Percentiles rank a stretch among this genome's conserved stretches.
These are phyloP conservation scores for Hystrix cristata DNA, from an alignment of 2,113 vertebrate species.

Conservation along the genomic window DNA sequence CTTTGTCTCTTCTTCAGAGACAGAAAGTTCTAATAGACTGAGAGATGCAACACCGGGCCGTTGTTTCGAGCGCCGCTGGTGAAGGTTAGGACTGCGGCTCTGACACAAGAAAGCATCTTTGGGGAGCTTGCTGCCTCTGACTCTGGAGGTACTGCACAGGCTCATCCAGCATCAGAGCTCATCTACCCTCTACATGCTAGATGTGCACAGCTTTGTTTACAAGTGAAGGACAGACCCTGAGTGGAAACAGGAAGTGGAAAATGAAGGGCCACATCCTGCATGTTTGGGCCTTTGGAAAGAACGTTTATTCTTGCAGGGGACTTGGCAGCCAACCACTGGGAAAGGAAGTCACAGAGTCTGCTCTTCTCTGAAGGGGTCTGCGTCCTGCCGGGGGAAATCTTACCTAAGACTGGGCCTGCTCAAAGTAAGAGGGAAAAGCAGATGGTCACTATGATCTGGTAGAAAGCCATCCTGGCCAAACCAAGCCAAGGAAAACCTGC, in stretches of 20 bases:
- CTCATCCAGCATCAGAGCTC: background rate
- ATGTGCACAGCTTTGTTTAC: constrained; percentile 32
- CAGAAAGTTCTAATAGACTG: background rate
- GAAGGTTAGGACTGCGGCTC: background rate
- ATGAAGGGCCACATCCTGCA: constrained; percentile 56
- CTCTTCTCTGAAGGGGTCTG: background rate
- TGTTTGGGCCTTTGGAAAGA: constrained; percentile 45
- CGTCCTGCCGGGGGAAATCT: background rate
- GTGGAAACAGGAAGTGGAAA: constrained; percentile 69
- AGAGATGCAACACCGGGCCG: background rate
- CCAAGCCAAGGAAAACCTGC: background rate
- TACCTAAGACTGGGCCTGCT: background rate
- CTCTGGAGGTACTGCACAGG: background rate
- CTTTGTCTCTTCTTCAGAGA: constrained; percentile 7
- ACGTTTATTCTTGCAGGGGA: constrained; percentile 15
- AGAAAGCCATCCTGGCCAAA: constrained; percentile 39
- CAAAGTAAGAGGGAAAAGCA: background rate
- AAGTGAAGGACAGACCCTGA: constrained; percentile 50
- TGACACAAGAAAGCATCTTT: background rate
- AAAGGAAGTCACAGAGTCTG: constrained; percentile 45
- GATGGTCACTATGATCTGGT: background rate
- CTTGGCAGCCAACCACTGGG: background rate
- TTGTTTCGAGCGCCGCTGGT: background rate
- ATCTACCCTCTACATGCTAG: background rate
- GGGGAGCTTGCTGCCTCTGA: background rate